phyloP scores from a whole-genome alignment of 2,888 invertebrate genomes.

The Melitaea athalia region DNA sequence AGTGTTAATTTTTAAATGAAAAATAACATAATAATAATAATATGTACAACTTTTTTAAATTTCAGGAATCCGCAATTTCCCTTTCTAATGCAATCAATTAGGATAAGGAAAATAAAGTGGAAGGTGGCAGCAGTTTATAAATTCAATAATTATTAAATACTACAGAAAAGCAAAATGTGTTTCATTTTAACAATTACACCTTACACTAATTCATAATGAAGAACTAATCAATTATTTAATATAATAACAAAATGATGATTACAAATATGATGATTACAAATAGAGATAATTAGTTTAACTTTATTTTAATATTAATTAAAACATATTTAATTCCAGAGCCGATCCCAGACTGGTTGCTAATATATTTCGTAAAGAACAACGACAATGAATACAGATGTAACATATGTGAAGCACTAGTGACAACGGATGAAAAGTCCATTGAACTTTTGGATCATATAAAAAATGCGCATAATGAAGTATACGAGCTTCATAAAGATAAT shows the following conservation, averaged over 20 bases:
- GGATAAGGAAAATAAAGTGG: no score
- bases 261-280: background rate
- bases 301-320: background rate
- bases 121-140: no score
- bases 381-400: constrained; percentile 60
- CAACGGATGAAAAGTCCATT: constrained; percentile 51
- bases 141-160: no score
- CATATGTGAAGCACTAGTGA: constrained; percentile 58
- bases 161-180: background rate
- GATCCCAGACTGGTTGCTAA: constrained; percentile 66
- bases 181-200: background rate
- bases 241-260: background rate
- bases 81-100: no score
- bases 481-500: constrained; percentile 67
- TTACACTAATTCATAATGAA: background rate
- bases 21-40: no score
- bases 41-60: no score
- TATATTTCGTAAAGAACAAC: constrained; percentile 58
- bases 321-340: constrained; percentile 42
- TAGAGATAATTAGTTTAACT: background rate
- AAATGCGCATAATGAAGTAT: constrained; percentile 60
- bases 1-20: no score
- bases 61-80: no score
- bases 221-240: background rate
- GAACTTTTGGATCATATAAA: constrained; percentile 60